Evolutionary conservation across 2,888 invertebrate genomes (phyloP), one percentile per base, ranked within the genome.

Genomic region (Lacanobia oleracea): DNA sequence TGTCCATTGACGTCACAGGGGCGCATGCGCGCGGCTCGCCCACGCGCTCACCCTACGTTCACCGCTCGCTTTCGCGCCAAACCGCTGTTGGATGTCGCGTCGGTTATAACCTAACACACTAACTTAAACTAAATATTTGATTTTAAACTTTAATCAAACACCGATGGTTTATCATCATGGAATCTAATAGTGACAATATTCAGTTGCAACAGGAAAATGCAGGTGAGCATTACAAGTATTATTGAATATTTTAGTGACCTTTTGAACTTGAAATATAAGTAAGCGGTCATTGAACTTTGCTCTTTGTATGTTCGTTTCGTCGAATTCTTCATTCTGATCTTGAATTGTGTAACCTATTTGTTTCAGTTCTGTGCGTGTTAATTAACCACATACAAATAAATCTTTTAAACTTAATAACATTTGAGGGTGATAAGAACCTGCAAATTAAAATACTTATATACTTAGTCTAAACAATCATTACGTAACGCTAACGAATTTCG

Each of bases 41-140:
- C 92, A 91, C 93, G 92, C 92, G 89, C 81, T 85, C 77, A 72
- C 73, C 78, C 81, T 86, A 87, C 88, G 88, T 82, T 87, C 83
- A 79, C 81, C 69, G 77, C 82, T 86, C 75, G 87, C 88, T 94
- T 95, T 95, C 94, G 95, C 95, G 95, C 95, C 95, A 95, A 95
- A 94, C 91, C 92, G 88, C 86, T 85, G 84, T 85, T 87, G 90
- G 91, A 75, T 87, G 93, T 93, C 91, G 91, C 92, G 89, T 90
- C 92, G 86, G 89, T 89, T 88, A 90, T 93, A 94, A 94, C 93
- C 93, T 91, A 87, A 92, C 89, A 80, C 53, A 70, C 59, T 64
- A 84, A 82, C 77, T 84, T 81, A 60, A 43, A 50, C 21, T 18
- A 57, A 67, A 56, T 60, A 72, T 69, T 76, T 60, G 59, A 67